Base-by-base conservation (phyloP, 1,140 invertebrate species). In the Zaprionus vittiger region DNA sequence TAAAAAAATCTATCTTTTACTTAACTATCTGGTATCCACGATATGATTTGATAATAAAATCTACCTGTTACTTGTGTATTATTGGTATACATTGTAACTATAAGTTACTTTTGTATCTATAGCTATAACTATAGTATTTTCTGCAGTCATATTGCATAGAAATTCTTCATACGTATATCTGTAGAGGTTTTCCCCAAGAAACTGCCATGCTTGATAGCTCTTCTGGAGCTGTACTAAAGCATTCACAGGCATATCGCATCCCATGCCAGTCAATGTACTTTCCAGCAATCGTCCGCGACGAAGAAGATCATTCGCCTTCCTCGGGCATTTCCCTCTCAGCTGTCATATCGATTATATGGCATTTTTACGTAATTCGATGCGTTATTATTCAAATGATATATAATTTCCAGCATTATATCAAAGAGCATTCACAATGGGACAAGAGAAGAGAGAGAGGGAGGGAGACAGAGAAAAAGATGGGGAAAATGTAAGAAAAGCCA, bases 351-450 rank as follows among this genome's bases (percentile, higher is more conserved):
- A 77, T 77, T 73, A 55, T 73, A 74, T 77, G 47, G 70, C 63
- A 62, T 77, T 77, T 75, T 71, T 62, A 66, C 69, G 81, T 90
- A 89, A 89, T 90, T 90, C 81, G 81, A 84, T 79, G 81, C 72
- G 85, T 81, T 89, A 84, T 89, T 89, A 89, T 89, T 84, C 59
- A 90, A 89, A 89, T 89, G 75, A 90, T 90, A 90, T 89, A 81
- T 89, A 84, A 89, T 89, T 89, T 89, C 22, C 56, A 26, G 67
- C 70, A 83, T 87, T 87, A 78, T 80, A 74, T 77, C 47, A 62
- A 56, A 38, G 49, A n/a, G n/a, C 38, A 63, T 63, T 71, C 61
- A 55, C 26, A 65, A 41, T 71, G 41, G 54, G 34, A 54, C 14
- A 55, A 26, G 15, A 20, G 24, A 12, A 12, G 26, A 20, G 28